phyloP scores from a whole-genome alignment of 1,140 invertebrate species.

The Drosophila truncata region DNA sequence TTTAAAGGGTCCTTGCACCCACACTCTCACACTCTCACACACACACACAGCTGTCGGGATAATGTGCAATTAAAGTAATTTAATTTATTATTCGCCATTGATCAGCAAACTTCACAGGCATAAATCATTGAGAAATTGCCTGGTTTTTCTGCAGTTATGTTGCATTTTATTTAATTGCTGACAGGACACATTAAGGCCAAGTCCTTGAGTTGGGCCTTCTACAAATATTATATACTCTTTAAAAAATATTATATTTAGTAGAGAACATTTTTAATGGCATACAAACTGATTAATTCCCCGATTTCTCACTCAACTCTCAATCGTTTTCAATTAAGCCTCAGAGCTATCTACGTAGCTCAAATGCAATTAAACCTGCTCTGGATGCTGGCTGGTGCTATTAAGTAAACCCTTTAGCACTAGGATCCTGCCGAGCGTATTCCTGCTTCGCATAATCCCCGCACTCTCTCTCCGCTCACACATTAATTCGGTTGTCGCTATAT shows the following conservation, averaged over 20 bases:
- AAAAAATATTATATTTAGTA: background rate
- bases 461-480: slow-evolving; percentile 19
- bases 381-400: background rate
- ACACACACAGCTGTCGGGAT: slow-evolving; percentile 52
- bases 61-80: slow-evolving; percentile 78
- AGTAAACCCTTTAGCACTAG: slow-evolving; percentile 5
- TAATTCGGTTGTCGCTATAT: slow-evolving; percentile 52
- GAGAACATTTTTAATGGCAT: no score
- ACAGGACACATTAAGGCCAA: slow-evolving; percentile 46
- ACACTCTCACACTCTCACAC: background rate
- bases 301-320: background rate
- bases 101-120: slow-evolving; percentile 71
- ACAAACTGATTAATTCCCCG: no score
- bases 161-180: slow-evolving; percentile 71
- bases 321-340: slow-evolving; percentile 2
- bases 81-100: slow-evolving; percentile 83
- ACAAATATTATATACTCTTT: background rate
- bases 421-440: slow-evolving; percentile 37
- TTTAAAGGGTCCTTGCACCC: slow-evolving; percentile 42
- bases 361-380: slow-evolving; percentile 28
- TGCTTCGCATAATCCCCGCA: slow-evolving; percentile 21
- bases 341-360: background rate
- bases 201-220: no score
- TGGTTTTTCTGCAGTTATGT: slow-evolving; percentile 42
- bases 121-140: slow-evolving; percentile 72